Percentiles rank a stretch among this genome's conserved stretches.
Evolutionary conservation across 1,140 invertebrate genomes (phyloP).

Genomic region (Camponotus vicinus): DNA sequence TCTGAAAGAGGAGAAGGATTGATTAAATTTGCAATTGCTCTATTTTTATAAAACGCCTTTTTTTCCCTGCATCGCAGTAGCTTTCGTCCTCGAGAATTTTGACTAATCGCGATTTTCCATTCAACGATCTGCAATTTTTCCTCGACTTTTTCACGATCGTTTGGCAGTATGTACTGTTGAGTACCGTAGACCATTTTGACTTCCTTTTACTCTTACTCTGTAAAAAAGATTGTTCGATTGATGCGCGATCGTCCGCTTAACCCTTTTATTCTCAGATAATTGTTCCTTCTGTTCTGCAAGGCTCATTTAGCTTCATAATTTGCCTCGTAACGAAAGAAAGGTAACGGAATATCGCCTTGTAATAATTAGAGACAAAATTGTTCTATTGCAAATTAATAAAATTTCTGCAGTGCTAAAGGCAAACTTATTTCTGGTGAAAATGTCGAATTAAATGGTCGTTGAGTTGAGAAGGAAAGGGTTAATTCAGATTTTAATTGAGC

Average conservation of each 20-base stretch:
- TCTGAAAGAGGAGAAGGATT: background rate
- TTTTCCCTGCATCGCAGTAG: conserved; percentile 2
- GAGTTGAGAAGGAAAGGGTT: conserved; percentile 49
- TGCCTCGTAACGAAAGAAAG: background rate
- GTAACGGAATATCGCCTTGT: background rate
- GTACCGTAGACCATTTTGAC: background rate
- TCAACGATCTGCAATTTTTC: conserved; percentile 35
- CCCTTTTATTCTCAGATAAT: conserved; percentile 20
- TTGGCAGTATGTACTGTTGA: conserved; percentile 69
- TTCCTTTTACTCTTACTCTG: conserved; percentile 19
- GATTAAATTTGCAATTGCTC: conserved; percentile 40
- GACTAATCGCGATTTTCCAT: conserved; percentile 33
- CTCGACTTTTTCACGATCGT: background rate
- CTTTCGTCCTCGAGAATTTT: background rate
- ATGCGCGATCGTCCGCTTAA: background rate
- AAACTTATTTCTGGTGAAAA: background rate
- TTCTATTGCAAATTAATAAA: background rate
- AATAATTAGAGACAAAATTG: background rate
- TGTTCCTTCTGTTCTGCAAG: background rate
- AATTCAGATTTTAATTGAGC: conserved; percentile 54
- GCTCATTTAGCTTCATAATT: background rate
- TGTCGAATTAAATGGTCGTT: background rate
- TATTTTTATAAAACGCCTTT: conserved; percentile 28
- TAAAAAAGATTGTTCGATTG: conserved; percentile 55
- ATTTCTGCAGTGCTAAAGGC: background rate